These are phyloP conservation scores for Orgyia antiqua DNA, from an alignment of 2,888 invertebrate genomes.

Conservation along the genomic window DNA sequence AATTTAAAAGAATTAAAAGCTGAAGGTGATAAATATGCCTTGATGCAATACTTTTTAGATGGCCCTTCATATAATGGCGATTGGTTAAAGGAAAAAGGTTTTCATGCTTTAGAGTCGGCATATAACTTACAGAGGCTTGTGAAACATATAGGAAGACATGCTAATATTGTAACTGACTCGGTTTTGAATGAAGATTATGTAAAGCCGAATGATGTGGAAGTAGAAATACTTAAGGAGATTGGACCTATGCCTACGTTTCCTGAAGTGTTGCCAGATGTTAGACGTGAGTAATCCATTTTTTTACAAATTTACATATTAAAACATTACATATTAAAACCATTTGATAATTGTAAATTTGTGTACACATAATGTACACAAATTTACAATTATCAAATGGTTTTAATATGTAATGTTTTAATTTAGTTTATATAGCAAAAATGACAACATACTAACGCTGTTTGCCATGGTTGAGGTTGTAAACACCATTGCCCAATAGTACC, in stretches of 20 bases:
- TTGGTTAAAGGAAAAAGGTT: conserved; percentile 42
- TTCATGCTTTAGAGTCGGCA: conserved; percentile 42
- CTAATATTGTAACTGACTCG: conserved; percentile 26
- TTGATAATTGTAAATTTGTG: too few relatives aligned
- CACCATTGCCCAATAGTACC: too few relatives aligned
- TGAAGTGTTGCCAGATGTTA: conserved; percentile 26
- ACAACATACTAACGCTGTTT: too few relatives aligned
- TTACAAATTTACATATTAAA: too few relatives aligned
- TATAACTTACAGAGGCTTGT: conserved; percentile 47
- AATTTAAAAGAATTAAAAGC: conserved; percentile 48
- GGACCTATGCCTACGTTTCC: conserved; percentile 34
- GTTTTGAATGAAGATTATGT: conserved; percentile 24
- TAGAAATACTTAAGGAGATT: conserved; percentile 36
- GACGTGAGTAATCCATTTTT: conserved; percentile 13
- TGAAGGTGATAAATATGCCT: conserved; percentile 44
- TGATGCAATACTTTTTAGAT: conserved; percentile 54
- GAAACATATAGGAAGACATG: conserved; percentile 43
- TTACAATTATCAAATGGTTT: too few relatives aligned
- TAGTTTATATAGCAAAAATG: too few relatives aligned
- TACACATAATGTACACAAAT: too few relatives aligned
- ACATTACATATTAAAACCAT: too few relatives aligned
- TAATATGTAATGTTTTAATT: too few relatives aligned
- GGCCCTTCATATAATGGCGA: conserved; percentile 43
- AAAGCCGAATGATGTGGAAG: conserved; percentile 26
- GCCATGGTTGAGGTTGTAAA: too few relatives aligned